These are phyloP conservation scores for Bombus ignitus DNA, from an alignment of 1,140 invertebrate genomes.

Conservation along the genomic window DNA sequence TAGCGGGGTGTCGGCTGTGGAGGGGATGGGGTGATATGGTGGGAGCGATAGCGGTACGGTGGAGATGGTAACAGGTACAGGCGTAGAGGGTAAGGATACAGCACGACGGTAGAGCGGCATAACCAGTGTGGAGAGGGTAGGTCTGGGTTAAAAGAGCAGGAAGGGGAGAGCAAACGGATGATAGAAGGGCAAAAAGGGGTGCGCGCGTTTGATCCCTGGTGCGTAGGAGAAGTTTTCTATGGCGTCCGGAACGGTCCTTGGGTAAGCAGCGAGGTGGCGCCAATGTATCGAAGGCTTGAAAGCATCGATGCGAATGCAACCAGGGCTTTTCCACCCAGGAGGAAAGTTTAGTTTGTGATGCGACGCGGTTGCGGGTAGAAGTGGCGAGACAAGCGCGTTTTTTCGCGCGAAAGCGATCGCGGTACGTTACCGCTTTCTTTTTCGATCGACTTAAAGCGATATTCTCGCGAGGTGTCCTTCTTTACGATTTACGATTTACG, in stretches of 20 bases:
- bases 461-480: neutral
- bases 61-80: neutral
- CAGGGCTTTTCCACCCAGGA: neutral
- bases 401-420: slow-evolving; percentile 31
- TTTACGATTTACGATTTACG: neutral
- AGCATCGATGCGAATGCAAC: slow-evolving; percentile 53
- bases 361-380: slow-evolving; percentile 72
- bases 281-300: slow-evolving; percentile 72
- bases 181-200: neutral
- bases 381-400: slow-evolving; percentile 28
- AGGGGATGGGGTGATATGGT: neutral
- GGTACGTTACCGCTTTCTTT: neutral
- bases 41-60: neutral
- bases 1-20: neutral
- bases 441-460: neutral
- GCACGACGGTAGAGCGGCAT: neutral
- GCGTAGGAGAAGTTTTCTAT: slow-evolving; percentile 30
- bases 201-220: slow-evolving; percentile 17
- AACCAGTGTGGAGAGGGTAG: neutral
- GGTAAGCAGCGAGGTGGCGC: slow-evolving; percentile 74
- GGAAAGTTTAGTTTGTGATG: slow-evolving; percentile 73
- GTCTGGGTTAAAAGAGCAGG: neutral
- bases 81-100: neutral
- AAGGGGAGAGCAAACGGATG: no score
- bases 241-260: slow-evolving; percentile 45